These are phyloP conservation scores for Bicyclus anynana DNA, from an alignment of 1,140 invertebrate species.

Conservation along the genomic window DNA sequence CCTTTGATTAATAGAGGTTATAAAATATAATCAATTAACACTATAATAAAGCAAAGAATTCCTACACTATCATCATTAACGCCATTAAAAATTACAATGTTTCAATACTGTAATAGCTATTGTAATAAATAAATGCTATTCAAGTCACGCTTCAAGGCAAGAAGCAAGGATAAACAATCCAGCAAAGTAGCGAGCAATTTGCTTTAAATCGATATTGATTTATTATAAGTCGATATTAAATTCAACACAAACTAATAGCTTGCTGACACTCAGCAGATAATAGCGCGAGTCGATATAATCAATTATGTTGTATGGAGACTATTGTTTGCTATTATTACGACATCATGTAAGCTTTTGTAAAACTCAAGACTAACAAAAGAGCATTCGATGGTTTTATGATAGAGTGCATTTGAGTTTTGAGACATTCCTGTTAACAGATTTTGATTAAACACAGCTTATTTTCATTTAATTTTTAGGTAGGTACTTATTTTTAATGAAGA, in stretches of 20 bases:
- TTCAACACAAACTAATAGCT: constrained; percentile 16
- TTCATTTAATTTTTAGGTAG: too few species aligned
- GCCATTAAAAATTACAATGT: background rate
- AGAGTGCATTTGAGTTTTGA: too few species aligned
- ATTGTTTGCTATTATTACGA: background rate
- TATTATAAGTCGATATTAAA: constrained; percentile 12
- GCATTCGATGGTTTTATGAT: too few species aligned
- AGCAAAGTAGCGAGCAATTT: constrained; percentile 19
- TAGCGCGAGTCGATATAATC: constrained; percentile 5
- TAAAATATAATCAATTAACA: too few species aligned
- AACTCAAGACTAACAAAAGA: background rate
- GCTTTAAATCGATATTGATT: constrained; percentile 15
- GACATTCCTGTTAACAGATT: too few species aligned
- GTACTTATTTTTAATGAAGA: too few species aligned
- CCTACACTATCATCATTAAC: background rate
- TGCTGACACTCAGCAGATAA: constrained; percentile 10
- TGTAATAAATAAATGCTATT: background rate
- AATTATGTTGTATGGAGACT: background rate
- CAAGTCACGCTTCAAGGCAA: constrained; percentile 7
- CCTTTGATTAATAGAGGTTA: too few species aligned
- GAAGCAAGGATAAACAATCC: background rate
- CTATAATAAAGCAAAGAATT: background rate
- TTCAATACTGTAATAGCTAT: background rate
- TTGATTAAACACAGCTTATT: too few species aligned
- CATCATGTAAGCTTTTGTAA: background rate